These are phyloP conservation scores for Gila orcuttii DNA, from an alignment of 2,113 vertebrate species.

Conservation along the genomic window DNA sequence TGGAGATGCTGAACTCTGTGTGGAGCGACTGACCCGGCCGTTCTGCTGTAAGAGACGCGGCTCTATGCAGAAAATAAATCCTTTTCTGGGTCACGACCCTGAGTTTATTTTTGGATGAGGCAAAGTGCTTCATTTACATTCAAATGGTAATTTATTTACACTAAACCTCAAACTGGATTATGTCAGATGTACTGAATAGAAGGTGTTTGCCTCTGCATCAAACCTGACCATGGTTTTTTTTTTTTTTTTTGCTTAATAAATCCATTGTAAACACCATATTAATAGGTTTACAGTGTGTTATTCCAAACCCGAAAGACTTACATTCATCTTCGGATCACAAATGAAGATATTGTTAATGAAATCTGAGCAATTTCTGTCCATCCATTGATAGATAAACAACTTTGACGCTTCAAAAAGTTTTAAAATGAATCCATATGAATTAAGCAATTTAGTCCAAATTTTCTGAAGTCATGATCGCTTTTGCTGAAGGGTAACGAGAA, in stretches of 20 bases:
- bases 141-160: not conserved
- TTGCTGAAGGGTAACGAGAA: too few relatives aligned
- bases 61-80: slow-evolving; percentile 20
- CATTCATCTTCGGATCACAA: too few relatives aligned
- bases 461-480: too few relatives aligned
- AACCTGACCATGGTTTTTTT: not conserved
- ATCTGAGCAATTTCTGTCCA: too few relatives aligned
- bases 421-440: too few relatives aligned
- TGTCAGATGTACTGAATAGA: not conserved
- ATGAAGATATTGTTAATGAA: too few relatives aligned
- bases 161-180: not conserved
- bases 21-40: not conserved
- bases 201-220: not conserved
- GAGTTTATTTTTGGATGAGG: slow-evolving; percentile 6
- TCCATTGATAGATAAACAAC: too few relatives aligned
- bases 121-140: not conserved
- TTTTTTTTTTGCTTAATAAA: not conserved
- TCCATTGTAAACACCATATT: not conserved
- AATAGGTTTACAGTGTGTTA: too few relatives aligned
- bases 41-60: not conserved
- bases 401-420: too few relatives aligned
- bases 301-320: too few relatives aligned
- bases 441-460: too few relatives aligned
- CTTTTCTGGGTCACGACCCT: not conserved
- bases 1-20: too few relatives aligned